Percentiles rank a stretch among this genome's conserved stretches.
Conservation (phyloP, 37 sponge, comb jelly and placozoan genomes). For the Halichondria panicea region DNA sequence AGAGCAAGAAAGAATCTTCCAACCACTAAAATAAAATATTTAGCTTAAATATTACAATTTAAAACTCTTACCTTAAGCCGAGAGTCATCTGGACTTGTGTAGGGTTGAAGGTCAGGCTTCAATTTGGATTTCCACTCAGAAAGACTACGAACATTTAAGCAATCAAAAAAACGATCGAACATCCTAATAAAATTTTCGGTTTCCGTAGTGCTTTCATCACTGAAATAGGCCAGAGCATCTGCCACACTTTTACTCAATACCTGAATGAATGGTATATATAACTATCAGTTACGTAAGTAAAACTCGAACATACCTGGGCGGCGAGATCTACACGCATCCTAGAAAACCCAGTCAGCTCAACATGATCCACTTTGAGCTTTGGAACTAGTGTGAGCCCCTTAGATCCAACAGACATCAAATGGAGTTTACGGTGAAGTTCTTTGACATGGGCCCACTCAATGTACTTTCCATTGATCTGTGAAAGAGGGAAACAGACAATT, state of each 20-base stretch:
- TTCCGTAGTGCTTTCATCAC: conserved; percentile 1
- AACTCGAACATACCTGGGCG: too few relatives aligned
- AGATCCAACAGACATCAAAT: too few relatives aligned
- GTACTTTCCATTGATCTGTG: too few relatives aligned
- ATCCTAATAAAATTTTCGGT: conserved; percentile 27
- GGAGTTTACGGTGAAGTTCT: too few relatives aligned
- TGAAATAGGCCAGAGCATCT: conserved; percentile 1
- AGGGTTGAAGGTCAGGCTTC: conserved; percentile 26
- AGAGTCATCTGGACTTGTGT: conserved; percentile 1
- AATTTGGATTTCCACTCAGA: conserved; percentile 4
- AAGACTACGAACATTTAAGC: conserved; percentile 25
- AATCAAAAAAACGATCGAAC: conserved; percentile 52
- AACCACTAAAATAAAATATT: too few relatives aligned
- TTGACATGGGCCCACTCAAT: too few relatives aligned
- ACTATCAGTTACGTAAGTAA: neutral
- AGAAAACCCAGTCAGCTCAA: too few relatives aligned
- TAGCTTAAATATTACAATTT: too few relatives aligned
- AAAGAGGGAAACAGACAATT: too few relatives aligned
- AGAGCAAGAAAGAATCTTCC: conserved; percentile 17
- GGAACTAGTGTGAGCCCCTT: too few relatives aligned
- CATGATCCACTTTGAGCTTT: too few relatives aligned
- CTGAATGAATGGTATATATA: neutral
- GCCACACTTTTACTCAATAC: conserved; percentile 38
- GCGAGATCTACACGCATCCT: too few relatives aligned
- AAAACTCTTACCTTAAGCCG: conserved; percentile 18